Evolutionary conservation across 2,888 invertebrate genomes (phyloP).

Genomic region (Xanthorhoe designata): DNA sequence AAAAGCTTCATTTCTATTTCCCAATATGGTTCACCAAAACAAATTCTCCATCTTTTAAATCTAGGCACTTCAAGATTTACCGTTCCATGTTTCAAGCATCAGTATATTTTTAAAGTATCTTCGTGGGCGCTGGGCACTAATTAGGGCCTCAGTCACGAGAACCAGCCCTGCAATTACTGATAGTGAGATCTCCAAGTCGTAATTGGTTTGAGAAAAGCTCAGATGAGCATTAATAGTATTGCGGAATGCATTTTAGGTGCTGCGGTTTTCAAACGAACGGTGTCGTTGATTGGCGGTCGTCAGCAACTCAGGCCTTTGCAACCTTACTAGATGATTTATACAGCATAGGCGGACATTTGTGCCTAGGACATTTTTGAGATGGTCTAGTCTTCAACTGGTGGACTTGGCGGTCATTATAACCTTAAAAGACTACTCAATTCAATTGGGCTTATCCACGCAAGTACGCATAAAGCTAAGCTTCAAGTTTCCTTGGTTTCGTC

Average conservation of each 20-base stretch:
- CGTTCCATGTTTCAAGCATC: constrained; percentile 14
- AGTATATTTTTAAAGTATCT: constrained; percentile 30
- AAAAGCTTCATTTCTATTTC: neutral
- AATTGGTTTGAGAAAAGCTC: constrained; percentile 43
- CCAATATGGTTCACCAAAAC: neutral
- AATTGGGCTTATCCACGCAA: no score
- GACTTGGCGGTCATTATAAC: no score
- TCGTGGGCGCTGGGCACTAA: constrained; percentile 39
- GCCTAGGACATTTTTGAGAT: no score
- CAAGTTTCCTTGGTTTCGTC: no score
- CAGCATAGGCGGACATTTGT: no score
- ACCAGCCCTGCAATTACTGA: constrained; percentile 36
- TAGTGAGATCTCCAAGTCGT: constrained; percentile 41
- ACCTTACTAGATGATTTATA: no score
- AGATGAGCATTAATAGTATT: constrained; percentile 31
- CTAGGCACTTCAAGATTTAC: constrained; percentile 5
- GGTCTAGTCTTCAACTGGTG: no score
- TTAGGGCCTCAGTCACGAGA: constrained; percentile 45
- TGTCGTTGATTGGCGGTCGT: neutral
- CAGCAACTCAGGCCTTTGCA: neutral
- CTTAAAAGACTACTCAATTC: no score
- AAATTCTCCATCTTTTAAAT: neutral
- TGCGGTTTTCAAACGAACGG: neutral
- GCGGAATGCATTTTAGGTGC: constrained; percentile 33
- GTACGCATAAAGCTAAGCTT: no score